A percentile compares a stretch with the other conserved stretches of the same genome.
Conservation (phyloP, 2,888 invertebrate species). For the Oscheius myriophilus region DNA sequence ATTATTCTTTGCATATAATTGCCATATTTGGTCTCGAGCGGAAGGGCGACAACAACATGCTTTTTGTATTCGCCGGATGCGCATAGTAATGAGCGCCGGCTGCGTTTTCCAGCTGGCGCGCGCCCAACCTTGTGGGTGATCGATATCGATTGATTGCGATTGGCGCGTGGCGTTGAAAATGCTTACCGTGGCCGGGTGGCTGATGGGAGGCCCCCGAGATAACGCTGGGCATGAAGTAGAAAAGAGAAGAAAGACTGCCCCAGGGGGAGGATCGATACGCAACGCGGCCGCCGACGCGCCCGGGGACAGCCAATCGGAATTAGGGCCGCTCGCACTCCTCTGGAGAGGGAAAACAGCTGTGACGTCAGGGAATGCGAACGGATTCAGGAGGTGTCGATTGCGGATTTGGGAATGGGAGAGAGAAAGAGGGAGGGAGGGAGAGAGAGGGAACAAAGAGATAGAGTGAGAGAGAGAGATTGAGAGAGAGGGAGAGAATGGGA, state of each 20-base stretch:
- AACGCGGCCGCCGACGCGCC: constrained; percentile 34
- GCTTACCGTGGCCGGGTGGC: constrained; percentile 30
- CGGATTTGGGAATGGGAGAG: constrained; percentile 7
- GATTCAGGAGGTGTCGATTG: not conserved
- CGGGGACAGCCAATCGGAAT: constrained; percentile 40
- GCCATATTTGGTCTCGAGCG: too few relatives aligned
- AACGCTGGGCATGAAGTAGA: constrained; percentile 30
- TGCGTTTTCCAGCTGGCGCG: too few relatives aligned
- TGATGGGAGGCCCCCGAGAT: constrained; percentile 11
- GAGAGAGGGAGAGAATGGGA: constrained; percentile 17
- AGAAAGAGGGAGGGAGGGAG: constrained; percentile 22
- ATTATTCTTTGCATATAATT: too few relatives aligned
- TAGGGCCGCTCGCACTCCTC: constrained; percentile 12
- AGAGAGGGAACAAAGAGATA: constrained; percentile 4
- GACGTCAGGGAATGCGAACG: not conserved
- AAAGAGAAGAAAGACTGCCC: constrained; percentile 29
- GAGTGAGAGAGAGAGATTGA: constrained; percentile 17
- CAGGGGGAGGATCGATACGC: constrained; percentile 34
- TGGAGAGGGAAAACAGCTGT: not conserved
- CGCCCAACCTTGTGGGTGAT: too few relatives aligned
- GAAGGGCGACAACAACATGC: too few relatives aligned
- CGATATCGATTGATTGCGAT: too few relatives aligned
- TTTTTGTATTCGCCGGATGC: too few relatives aligned
- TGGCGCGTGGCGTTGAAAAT: too few relatives aligned
- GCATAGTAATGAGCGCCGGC: too few relatives aligned